Base-by-base conservation (phyloP, 2,888 invertebrate species). In the Pardosa pseudoannulata region DNA sequence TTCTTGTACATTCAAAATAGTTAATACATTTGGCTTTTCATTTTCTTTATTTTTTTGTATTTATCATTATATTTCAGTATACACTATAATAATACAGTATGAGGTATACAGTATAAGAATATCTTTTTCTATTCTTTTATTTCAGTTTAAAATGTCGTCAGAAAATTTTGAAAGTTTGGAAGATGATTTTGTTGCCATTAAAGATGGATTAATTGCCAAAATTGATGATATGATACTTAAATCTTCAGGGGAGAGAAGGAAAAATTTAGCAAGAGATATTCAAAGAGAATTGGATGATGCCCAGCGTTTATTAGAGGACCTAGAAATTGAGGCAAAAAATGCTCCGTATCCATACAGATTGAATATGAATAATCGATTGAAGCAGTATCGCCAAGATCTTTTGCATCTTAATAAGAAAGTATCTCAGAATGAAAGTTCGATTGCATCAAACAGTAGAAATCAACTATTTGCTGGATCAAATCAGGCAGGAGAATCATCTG, bases 251-350 rank as follows among this genome's bases (percentile, higher is more conserved):
- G 91, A 90, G 90, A 90, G 88, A 11, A 79, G 90, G 31, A 90
- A 90, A 79, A 90, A 90, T 72, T 67, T 90, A 62, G 74, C 90
- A 1, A 83, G 87, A 46, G 90, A 90, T 23, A 89, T 90, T 46
- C 90, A 90, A 78, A 87, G 90, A 41, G 89, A 89, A 39, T 67
- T 90, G n/a, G 88, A 89, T 13, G 90, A 90, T 87, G 90, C 89
- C 16, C 88, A 89, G 23, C 89, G 89, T 39, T 79, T 90, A 7
- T 23, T 91, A 23, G 89, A 91, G 86, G 92, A 92, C 83, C 90
- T 92, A 90, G 92, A 92, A 86, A 90, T 90, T 67, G 92, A 92
- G 89, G 91, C 91, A 3, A 90, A 90, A 62, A 82, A 89, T 32
- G 91, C 91, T 0, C 91, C 92, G 1, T 89, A 90, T 29, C 89